Conservation (phyloP, 1,140 invertebrate species). For the Drosophila cardini region DNA sequence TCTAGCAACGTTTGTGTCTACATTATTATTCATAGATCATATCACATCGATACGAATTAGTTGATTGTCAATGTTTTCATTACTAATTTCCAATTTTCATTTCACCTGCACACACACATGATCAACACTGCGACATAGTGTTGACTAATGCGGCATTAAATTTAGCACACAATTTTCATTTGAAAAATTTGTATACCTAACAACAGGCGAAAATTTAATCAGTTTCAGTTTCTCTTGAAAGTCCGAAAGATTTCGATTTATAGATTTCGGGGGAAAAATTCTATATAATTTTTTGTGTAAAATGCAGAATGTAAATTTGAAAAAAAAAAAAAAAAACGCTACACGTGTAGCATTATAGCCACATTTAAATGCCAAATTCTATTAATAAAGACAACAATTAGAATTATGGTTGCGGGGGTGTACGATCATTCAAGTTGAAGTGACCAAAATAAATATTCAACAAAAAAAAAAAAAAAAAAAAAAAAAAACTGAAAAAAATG, state of each 20-base stretch:
- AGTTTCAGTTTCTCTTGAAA: neutral
- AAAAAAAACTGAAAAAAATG: no score
- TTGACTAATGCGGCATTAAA: neutral
- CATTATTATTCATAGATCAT: neutral
- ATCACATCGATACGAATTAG: neutral
- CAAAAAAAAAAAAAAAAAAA: conserved; percentile 23
- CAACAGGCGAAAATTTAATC: conserved; percentile 13
- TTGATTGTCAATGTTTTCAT: neutral
- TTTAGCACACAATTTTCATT: neutral
- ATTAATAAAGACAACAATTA: conserved; percentile 53
- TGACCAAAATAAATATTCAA: conserved; percentile 25
- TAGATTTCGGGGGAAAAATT: neutral
- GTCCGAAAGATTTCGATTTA: neutral
- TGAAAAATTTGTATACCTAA: neutral
- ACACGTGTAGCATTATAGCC: conserved; percentile 37
- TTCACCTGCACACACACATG: neutral
- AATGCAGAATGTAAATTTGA: conserved; percentile 27
- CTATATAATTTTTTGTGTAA: neutral
- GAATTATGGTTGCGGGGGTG: conserved; percentile 40
- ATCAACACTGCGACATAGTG: neutral
- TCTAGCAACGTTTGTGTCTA: neutral
- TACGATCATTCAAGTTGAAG: conserved; percentile 7
- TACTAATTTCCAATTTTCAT: neutral
- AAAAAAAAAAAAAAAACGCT: conserved; percentile 16
- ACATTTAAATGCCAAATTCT: conserved; percentile 47